A percentile compares a stretch with the other conserved stretches of the same genome.
phyloP scores from a whole-genome alignment of 1,140 invertebrate genomes.

The Aphis gossypii region DNA sequence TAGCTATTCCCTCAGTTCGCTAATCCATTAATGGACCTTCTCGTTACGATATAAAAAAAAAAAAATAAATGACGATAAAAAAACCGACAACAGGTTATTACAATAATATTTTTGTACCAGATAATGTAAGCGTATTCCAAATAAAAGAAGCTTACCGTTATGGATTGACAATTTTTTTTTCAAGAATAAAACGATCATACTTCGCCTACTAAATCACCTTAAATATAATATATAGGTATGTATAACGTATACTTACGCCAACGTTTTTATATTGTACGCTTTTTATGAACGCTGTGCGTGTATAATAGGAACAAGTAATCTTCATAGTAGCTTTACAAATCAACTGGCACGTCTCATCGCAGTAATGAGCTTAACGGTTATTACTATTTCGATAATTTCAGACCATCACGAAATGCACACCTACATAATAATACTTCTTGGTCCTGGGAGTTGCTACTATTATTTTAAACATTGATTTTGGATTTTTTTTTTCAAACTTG shows the following conservation, averaged over 20 bases:
- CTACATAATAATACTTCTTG: constrained; percentile 4
- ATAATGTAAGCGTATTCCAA: constrained; percentile 21
- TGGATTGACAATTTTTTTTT: constrained; percentile 33
- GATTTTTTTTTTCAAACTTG: neutral
- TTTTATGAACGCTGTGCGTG: neutral
- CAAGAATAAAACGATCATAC: neutral
- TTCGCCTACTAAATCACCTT: constrained; percentile 28
- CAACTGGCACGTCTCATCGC: neutral
- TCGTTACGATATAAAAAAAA: neutral
- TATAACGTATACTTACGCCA: neutral
- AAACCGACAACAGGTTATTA: constrained; percentile 25
- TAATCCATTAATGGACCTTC: constrained; percentile 38
- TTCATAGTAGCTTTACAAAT: neutral
- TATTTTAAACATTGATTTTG: neutral
- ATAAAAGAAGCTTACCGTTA: constrained; percentile 35
- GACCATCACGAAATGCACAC: neutral
- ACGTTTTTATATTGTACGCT: constrained; percentile 29
- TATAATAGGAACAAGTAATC: neutral
- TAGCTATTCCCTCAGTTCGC: neutral
- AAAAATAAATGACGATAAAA: neutral
- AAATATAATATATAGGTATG: neutral
- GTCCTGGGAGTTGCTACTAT: neutral
- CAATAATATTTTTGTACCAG: neutral
- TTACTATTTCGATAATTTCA: neutral
- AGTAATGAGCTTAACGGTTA: constrained; percentile 7